A percentile compares a stretch with the other conserved stretches of the same genome.
These are phyloP conservation scores for Hirundo rustica DNA, from an alignment of 2,797 vertebrate genomes.

Conservation along the genomic window DNA sequence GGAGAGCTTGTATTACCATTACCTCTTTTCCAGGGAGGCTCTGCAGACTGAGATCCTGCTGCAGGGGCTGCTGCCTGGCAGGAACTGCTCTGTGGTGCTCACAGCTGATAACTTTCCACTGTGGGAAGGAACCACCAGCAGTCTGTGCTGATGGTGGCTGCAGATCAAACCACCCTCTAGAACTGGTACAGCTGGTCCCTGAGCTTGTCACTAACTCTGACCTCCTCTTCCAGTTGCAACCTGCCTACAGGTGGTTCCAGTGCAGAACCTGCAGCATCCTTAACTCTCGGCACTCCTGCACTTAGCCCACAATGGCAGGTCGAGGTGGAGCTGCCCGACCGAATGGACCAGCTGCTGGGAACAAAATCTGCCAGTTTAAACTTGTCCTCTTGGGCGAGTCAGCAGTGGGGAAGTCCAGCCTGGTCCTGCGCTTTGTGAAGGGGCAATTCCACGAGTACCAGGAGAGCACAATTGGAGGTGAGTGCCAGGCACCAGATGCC, in stretches of 20 bases:
- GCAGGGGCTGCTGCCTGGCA: neutral
- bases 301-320: slow-evolving; percentile 86
- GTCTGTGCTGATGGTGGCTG: neutral
- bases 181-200: neutral
- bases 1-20: neutral
- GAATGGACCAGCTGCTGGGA: slow-evolving; percentile 91
- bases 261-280: slow-evolving; percentile 20
- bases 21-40: neutral
- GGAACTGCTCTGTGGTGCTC: neutral
- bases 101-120: neutral
- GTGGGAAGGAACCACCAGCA: neutral
- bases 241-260: slow-evolving; percentile 66
- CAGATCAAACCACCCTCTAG: neutral
- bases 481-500: slow-evolving; percentile 6
- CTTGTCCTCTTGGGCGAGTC: slow-evolving; percentile 97
- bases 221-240: slow-evolving; percentile 69
- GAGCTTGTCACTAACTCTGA: neutral
- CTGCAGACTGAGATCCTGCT: neutral
- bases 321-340: slow-evolving; percentile 92
- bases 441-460: slow-evolving; percentile 99
- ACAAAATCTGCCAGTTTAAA: slow-evolving; percentile 99
- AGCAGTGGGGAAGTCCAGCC: slow-evolving; percentile 96
- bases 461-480: slow-evolving; percentile 99
- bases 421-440: slow-evolving; percentile 98
- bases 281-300: slow-evolving; percentile 37